A percentile compares a stretch with the other conserved stretches of the same genome.
These are phyloP conservation scores for Gerris lacustris DNA, from an alignment of 2,888 invertebrate genomes.

Conservation along the genomic window DNA sequence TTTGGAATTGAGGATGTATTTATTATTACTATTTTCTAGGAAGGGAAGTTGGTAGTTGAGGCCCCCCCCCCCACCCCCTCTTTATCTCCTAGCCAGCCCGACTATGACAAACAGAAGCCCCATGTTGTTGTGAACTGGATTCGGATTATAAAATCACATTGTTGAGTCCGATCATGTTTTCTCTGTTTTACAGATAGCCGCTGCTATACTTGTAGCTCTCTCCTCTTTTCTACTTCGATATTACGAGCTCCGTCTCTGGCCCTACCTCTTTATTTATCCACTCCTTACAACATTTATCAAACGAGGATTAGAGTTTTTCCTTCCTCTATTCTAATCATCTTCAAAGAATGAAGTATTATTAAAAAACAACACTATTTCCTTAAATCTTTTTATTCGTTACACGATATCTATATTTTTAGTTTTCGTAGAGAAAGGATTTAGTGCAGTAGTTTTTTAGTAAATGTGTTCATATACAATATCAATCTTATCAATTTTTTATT, in stretches of 20 bases:
- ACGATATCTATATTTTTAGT: too few relatives aligned
- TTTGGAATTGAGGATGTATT: neutral
- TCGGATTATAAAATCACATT: neutral
- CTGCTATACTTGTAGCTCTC: too few relatives aligned
- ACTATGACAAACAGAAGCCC: neutral
- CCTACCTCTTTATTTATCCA: too few relatives aligned
- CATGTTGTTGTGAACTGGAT: neutral
- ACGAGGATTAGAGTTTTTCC: neutral
- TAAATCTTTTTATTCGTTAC: too few relatives aligned
- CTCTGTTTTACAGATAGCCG: too few relatives aligned
- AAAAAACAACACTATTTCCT: too few relatives aligned
- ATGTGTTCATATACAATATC: too few relatives aligned
- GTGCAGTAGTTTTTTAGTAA: too few relatives aligned
- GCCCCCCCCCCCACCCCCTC: neutral
- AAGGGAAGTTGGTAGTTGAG: neutral
- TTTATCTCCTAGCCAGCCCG: too few relatives aligned
- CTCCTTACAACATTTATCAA: constrained; percentile 1
- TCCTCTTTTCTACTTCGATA: neutral
- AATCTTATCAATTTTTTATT: too few relatives aligned
- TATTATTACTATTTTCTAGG: neutral
- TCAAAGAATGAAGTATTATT: too few relatives aligned
- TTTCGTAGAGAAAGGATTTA: too few relatives aligned
- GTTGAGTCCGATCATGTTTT: neutral
- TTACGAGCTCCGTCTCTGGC: neutral
- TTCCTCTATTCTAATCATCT: neutral